Conservation (phyloP, 2,797 vertebrate genomes). For the Tangara arthus region DNA sequence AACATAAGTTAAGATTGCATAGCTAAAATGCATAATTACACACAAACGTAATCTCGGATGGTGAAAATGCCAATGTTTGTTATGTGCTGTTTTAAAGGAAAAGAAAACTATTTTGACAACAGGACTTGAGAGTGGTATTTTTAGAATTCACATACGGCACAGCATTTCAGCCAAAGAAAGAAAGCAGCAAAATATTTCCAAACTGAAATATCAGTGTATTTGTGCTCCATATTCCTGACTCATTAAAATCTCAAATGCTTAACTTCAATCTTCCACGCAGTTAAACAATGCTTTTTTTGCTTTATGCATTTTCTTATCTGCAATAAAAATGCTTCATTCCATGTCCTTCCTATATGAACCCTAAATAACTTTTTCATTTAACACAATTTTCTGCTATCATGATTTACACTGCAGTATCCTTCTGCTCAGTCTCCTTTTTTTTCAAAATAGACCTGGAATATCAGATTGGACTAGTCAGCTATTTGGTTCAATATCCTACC, state of each 20-base stretch:
- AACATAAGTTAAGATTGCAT: not conserved
- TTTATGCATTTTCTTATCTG: conserved; percentile 10
- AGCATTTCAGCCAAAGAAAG: conserved; percentile 37
- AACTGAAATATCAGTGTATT: conserved; percentile 25
- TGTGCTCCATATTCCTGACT: conserved; percentile 23
- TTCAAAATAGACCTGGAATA: not conserved
- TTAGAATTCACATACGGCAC: conserved; percentile 30
- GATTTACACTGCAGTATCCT: not conserved
- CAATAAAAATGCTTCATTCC: conserved; percentile 6
- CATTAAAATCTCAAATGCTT: conserved; percentile 48
- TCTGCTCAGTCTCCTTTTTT: not conserved
- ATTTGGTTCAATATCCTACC: not conserved
- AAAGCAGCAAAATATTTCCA: conserved; percentile 9
- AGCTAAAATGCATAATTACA: not conserved
- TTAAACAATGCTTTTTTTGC: conserved; percentile 28
- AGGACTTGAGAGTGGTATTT: not conserved
- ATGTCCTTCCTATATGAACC: not conserved
- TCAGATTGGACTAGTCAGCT: not conserved
- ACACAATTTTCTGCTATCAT: conserved; percentile 8
- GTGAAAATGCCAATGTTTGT: not conserved
- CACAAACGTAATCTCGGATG: rapidly evolving
- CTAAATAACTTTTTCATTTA: conserved; percentile 43
- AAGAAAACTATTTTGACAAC: conserved; percentile 24
- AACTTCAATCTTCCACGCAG: conserved; percentile 32
- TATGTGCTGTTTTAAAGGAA: not conserved